These are phyloP conservation scores for Bovichtus diacanthus DNA, from an alignment of 2,797 vertebrate genomes.

Conservation along the genomic window DNA sequence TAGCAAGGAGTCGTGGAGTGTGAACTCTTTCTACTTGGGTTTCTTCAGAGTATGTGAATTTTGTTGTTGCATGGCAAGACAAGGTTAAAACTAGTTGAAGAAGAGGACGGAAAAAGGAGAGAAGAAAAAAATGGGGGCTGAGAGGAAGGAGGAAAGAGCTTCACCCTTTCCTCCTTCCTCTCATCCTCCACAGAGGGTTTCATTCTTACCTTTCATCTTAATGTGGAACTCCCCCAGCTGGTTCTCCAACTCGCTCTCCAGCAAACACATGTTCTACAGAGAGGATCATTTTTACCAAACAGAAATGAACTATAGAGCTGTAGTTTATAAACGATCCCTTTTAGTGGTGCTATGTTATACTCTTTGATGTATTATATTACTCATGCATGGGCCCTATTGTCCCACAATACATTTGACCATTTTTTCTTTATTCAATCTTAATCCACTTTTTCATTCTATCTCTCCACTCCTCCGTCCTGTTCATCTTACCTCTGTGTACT, in stretches of 20 bases:
- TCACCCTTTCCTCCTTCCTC: no score
- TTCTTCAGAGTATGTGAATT: not conserved
- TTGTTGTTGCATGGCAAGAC: not conserved
- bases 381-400: not conserved
- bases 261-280: constrained; percentile 93
- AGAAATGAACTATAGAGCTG: not conserved
- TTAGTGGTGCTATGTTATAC: not conserved
- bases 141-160: not conserved
- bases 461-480: not conserved
- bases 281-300: not conserved
- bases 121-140: not conserved
- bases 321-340: not conserved
- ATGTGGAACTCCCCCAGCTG: constrained; percentile 96
- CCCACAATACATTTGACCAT: not conserved
- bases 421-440: not conserved
- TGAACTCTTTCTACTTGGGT: not conserved
- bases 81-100: not conserved
- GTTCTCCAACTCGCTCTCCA: constrained; percentile 95
- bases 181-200: no score
- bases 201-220: constrained; percentile 92
- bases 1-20: no score
- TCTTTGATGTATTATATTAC: not conserved
- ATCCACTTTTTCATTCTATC: not conserved
- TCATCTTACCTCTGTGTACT: constrained; percentile 92
- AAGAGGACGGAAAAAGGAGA: not conserved